Percentiles rank a stretch among this genome's conserved stretches.
phyloP scores from a whole-genome alignment of 1,140 invertebrate genomes.

The Rhyacophila brunnea region DNA sequence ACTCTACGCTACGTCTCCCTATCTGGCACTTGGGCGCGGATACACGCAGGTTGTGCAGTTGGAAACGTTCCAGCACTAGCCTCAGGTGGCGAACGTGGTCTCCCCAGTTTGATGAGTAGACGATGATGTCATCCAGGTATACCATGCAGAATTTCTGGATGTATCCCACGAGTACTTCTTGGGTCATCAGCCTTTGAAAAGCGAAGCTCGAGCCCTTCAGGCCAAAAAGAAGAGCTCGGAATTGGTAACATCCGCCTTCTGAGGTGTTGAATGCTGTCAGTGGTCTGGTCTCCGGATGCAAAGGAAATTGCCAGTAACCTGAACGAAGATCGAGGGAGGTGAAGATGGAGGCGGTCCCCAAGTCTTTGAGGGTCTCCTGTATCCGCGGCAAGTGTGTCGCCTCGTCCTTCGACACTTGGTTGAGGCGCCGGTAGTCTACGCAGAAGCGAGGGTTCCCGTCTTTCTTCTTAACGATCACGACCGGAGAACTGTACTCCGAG shows the following conservation, averaged over 20 bases:
- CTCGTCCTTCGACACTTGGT: too few relatives aligned
- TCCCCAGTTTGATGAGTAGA: neutral
- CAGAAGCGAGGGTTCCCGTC: constrained; percentile 46
- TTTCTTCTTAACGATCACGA: constrained; percentile 52
- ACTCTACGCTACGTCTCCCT: neutral
- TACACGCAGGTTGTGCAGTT: constrained; percentile 1
- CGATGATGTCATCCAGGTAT: constrained; percentile 12
- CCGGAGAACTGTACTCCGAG: constrained; percentile 44
- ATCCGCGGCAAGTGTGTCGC: too few relatives aligned
- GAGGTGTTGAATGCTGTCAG: constrained; percentile 47
- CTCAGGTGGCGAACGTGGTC: constrained; percentile 2
- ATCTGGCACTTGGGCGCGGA: constrained; percentile 1
- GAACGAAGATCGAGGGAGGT: too few relatives aligned
- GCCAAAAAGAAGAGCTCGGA: constrained; percentile 15
- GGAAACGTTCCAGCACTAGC: constrained; percentile 14
- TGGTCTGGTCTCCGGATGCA: constrained; percentile 38
- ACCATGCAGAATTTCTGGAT: constrained; percentile 20
- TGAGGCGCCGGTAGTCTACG: too few relatives aligned
- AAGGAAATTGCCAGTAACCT: constrained; percentile 46
- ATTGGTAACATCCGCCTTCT: constrained; percentile 32
- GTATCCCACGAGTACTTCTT: constrained; percentile 22
- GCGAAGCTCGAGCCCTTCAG: neutral
- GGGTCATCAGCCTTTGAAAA: neutral
- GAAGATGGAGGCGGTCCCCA: too few relatives aligned
- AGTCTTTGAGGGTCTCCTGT: too few relatives aligned